These are phyloP conservation scores for Rhodinocichla rosea DNA, from an alignment of 2,113 vertebrate species.

Conservation along the genomic window DNA sequence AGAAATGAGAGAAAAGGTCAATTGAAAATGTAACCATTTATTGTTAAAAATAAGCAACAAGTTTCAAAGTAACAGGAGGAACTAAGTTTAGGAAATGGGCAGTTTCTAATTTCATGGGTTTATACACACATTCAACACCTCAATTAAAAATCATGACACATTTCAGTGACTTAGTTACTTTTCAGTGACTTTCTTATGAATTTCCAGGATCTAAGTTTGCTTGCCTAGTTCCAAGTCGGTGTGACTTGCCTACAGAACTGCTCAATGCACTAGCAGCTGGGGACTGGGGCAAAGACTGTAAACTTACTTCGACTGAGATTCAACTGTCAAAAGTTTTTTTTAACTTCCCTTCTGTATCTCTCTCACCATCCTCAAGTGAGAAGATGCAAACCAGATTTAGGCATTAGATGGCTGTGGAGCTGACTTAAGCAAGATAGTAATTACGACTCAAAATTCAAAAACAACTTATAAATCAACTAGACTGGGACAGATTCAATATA, in stretches of 20 bases:
- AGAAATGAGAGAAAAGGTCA: background rate
- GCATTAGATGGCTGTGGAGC: background rate
- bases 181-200: background rate
- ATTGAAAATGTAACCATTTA: background rate
- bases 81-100: background rate
- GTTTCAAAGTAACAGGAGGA: background rate
- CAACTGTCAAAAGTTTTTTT: background rate
- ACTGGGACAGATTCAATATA: background rate
- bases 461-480: background rate
- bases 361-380: background rate
- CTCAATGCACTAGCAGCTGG: background rate
- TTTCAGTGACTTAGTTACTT: background rate
- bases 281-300: background rate
- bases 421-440: background rate
- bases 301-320: background rate
- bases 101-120: background rate
- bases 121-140: background rate
- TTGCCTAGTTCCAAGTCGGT: background rate
- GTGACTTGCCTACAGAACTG: background rate
- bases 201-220: background rate
- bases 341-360: background rate
- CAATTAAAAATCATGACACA: background rate
- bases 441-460: background rate
- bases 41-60: background rate
- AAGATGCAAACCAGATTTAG: background rate